phyloP scores from a whole-genome alignment of 2,888 invertebrate genomes.

The Onchidella celtica region DNA sequence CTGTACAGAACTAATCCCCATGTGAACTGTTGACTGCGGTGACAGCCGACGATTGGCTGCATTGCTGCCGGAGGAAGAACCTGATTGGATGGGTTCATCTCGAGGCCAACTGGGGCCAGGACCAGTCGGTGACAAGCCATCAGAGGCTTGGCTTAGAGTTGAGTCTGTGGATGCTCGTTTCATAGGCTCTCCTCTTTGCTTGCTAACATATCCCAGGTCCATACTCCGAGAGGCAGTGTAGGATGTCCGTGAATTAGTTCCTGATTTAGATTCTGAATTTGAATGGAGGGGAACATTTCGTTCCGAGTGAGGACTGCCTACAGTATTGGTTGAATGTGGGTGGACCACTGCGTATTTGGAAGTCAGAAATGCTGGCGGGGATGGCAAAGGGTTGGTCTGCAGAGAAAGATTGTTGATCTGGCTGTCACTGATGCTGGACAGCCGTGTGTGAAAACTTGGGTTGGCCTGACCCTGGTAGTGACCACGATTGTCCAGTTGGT shows the following conservation, averaged over 20 bases:
- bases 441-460: slow-evolving; percentile 30
- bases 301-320: slow-evolving; percentile 50
- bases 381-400: slow-evolving; percentile 34
- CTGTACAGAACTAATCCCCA: slow-evolving; percentile 76
- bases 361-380: slow-evolving; percentile 19
- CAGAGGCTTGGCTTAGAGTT: slow-evolving; percentile 24
- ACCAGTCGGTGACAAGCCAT: slow-evolving; percentile 31
- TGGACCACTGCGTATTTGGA: slow-evolving; percentile 22
- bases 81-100: slow-evolving; percentile 58
- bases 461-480: slow-evolving; percentile 53
- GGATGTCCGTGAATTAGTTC: slow-evolving; percentile 36
- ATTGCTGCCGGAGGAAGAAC: slow-evolving; percentile 39
- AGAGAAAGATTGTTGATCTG: slow-evolving; percentile 40
- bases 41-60: slow-evolving; percentile 61
- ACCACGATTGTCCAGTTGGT: slow-evolving; percentile 55
- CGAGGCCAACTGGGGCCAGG: slow-evolving; percentile 24
- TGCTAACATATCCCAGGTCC: slow-evolving; percentile 65
- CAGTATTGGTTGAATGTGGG: slow-evolving; percentile 46
- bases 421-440: slow-evolving; percentile 57
- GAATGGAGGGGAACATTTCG: slow-evolving; percentile 26
- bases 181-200: slow-evolving; percentile 60
- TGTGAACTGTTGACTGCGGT: slow-evolving; percentile 71
- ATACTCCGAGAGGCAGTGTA: slow-evolving; percentile 69
- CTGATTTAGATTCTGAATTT: slow-evolving; percentile 40
- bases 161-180: slow-evolving; percentile 70